Base-by-base conservation (phyloP, 2,113 vertebrate species). In the Dicerorhinus sumatrensis region DNA sequence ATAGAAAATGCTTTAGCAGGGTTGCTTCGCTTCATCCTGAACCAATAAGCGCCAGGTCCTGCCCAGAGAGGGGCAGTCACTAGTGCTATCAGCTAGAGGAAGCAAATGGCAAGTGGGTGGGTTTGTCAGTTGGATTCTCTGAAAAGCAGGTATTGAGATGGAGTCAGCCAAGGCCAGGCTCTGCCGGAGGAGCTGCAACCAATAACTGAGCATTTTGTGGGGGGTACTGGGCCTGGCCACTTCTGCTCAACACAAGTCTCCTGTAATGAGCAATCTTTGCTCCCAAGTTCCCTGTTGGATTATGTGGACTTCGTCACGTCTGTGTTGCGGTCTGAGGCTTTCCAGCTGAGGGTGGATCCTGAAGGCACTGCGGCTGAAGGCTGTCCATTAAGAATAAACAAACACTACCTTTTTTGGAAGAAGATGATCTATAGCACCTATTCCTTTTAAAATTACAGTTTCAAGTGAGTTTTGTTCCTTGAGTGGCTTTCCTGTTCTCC, bases 1-100 rank as follows among this genome's bases (percentile, higher is more conserved):
- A 42, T 3, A 48, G 51, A 42, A 36, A 29, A 82, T 75, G 73
- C 25, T 16, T 29, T 31, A 18, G 5, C 21, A 46, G 6, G 16
- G 36, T 39, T 48, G 63, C n/a, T 69, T 63, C 4, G 23, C 73
- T 23, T 0, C 14, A 56, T 33, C 11, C 8, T 90, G 62, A 80
- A 82, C 31, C 3, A 31, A 0, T 21, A 27, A 58, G 29, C 8
- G 20, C n/a, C 18, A 67, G n/a, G 12, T 1, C 1, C 4, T n/a
- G 8, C 7, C n/a, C 51, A 87, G 16, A 11, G 54, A 86, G 16
- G 86, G 46, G 36, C 69, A 77, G 18, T 67, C 73, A 21, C 51
- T 20, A 29, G 75, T 42, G 16, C 25, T 33, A 36, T 25, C 31
- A 54, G 27, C 7, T 51, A 31, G 11, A 77, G 54, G 89, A 63